phyloP scores from a whole-genome alignment of 2,888 invertebrate genomes.

The Aproaerema taeniolella region DNA sequence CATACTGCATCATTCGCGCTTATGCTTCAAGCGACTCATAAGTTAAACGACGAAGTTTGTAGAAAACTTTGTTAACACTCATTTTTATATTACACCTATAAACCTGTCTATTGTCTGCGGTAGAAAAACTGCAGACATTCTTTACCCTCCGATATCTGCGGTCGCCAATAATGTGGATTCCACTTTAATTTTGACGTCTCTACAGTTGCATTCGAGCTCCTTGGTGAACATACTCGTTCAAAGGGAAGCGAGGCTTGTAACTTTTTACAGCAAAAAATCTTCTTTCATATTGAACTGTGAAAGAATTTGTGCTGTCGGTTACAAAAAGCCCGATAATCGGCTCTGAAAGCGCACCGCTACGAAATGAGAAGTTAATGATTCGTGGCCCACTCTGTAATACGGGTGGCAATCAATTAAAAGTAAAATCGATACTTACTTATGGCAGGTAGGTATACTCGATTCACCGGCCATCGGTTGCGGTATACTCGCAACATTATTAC shows the following conservation, averaged over 20 bases:
- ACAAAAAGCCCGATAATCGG: constrained; percentile 27
- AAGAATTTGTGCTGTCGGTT: constrained; percentile 9
- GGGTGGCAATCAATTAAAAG: constrained; percentile 33
- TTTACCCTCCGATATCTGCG: too few relatives aligned
- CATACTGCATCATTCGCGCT: too few relatives aligned
- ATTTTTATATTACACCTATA: too few relatives aligned
- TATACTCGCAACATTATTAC: constrained; percentile 3
- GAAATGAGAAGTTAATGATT: constrained; percentile 22
- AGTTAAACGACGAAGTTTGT: too few relatives aligned
- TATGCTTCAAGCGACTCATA: too few relatives aligned
- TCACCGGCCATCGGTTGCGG: constrained; percentile 16
- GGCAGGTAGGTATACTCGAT: background rate
- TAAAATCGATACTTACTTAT: background rate
- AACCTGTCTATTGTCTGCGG: too few relatives aligned
- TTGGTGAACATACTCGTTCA: too few relatives aligned
- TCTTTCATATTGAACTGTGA: constrained; percentile 5
- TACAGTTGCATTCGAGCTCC: constrained; percentile 18
- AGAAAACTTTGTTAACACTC: too few relatives aligned
- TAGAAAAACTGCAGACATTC: too few relatives aligned
- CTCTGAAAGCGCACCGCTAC: constrained; percentile 1
- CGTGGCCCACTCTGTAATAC: constrained; percentile 40
- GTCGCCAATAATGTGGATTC: constrained; percentile 32
- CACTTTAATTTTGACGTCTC: constrained; percentile 38
- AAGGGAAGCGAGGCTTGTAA: constrained; percentile 18
- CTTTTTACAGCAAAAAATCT: constrained; percentile 5